A percentile compares a stretch with the other conserved stretches of the same genome.
phyloP scores from a whole-genome alignment of 2,888 invertebrate species.

The Diabrotica balteata region DNA sequence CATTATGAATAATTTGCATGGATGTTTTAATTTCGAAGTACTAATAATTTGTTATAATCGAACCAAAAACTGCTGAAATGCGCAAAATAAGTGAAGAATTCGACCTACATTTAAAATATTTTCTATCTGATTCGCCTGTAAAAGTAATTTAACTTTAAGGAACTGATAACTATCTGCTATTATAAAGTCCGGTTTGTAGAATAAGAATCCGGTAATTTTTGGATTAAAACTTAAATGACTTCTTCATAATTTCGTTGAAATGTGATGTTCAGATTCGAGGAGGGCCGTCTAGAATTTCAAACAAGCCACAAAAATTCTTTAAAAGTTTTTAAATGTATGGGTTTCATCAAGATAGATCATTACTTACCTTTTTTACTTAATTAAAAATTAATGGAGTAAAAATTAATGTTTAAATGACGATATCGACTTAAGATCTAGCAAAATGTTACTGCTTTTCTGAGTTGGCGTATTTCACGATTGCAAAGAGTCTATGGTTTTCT shows the following conservation, averaged over 20 bases:
- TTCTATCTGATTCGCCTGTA: neutral
- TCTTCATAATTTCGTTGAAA: neutral
- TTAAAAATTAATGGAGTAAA: slow-evolving; percentile 2
- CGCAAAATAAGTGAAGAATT: no score
- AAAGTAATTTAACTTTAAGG: slow-evolving; percentile 10
- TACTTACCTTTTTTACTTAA: slow-evolving; percentile 9
- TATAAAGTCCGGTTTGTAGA: slow-evolving; percentile 1
- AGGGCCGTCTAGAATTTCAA: neutral
- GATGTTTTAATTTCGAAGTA: no score
- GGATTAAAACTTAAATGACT: slow-evolving; percentile 13
- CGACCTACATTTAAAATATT: no score
- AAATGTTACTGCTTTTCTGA: no score
- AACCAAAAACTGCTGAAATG: no score
- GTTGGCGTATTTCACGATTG: no score
- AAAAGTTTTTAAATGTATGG: neutral
- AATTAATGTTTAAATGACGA: neutral
- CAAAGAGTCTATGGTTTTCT: no score
- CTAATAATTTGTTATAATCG: no score
- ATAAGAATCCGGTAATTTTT: slow-evolving; percentile 1
- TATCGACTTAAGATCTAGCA: no score
- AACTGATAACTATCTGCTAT: slow-evolving; percentile 1
- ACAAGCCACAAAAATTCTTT: neutral
- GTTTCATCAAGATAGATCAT: slow-evolving; percentile 6
- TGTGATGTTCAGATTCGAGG: neutral
- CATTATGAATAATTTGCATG: no score